Base-by-base conservation (phyloP, 2,888 invertebrate genomes). In the Epistrophella euchroma region DNA sequence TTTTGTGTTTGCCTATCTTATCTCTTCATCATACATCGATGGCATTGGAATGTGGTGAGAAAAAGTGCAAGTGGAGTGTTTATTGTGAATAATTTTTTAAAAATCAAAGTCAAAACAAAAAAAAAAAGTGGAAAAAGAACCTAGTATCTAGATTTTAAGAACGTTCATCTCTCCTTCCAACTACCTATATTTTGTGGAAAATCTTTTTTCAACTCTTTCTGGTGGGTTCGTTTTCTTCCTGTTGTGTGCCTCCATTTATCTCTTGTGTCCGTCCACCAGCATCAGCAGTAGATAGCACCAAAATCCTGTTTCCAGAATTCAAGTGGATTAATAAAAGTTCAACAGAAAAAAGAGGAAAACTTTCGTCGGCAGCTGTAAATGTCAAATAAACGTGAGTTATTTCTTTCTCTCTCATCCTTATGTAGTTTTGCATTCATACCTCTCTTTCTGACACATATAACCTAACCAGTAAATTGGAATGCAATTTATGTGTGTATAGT, bases 21-120 rank as follows among this genome's bases (percentile, higher is more conserved):
- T 79, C 83, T 60, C 50, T 47, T 45, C 19, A 19, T 25, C 62
- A 19, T 45, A 15, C 10, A 17, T 47, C 43, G 56, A 28, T 37
- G 60, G 58, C 47, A 75, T 75, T 50, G 58, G 66, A 71, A 37
- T 72, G 72, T 15, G 19, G 13, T 32, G 17, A 55, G 40, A 62
- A 62, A 68, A 83, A 83, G 82, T 83, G 82, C 82, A 83, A 83
- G 82, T 83, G 82, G 78, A 83, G 82, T 83, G 82, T 35, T 45
- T 71, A 71, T 62, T 45, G 64, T 64, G 32, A 43, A 64, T 58
- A 19, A 58, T 45, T n/a, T 64, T 17, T 64, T 52, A 25, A 15
- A 9, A 58, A 45, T 32, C 28, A 72, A 58, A 58, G 19, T 28
- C 13, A 45, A 56, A 19, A 71, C 11, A 35, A 10, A n/a, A 56